Base-by-base conservation (phyloP, 2,113 vertebrate species). In the Synchiropus splendidus region DNA sequence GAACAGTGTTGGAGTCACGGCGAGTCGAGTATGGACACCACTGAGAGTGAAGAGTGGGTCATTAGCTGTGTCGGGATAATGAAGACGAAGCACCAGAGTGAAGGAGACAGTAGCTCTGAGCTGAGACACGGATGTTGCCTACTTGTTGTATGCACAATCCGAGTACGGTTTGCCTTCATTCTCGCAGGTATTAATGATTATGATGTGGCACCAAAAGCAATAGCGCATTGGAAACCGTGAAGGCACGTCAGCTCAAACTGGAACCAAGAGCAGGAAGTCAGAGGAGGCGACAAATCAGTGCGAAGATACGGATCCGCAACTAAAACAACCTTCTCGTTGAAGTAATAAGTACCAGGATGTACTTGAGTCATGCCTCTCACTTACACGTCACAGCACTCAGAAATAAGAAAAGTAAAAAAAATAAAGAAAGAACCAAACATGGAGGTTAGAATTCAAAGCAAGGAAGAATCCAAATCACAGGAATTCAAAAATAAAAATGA, bases 361-460 rank as follows among this genome's bases (percentile, higher is more conserved):
- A 80, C 82, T 72, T 68, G 68, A 81, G 72, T 83, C 85, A 85
- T 84, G 80, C 81, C 81, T 81, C 74, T 74, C 70, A 82, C 74
- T 44, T 78, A 82, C 64, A 81, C 74, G 64, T 77, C 74, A 84
- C 72, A 69, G 67, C 78, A 84, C 79, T 79, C 60, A 21, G 75
- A 75, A 64, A 18, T 64, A 60, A 56, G 58, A 73, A 81, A 81
- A 77, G 62, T 47, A 49, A 61, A 66, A 55, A n/a, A 44, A 55
- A 70, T 16, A 43, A 45, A 18, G 12, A 52, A 58, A n/a, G n/a
- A 55, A 63, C 48, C 44, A 67, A 82, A 72, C 63, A 72, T 79
- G 58, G 53, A 60, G 52, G 71, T 75, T 34, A 75, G 64, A 79
- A 83, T 78, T 72, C 51, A 83, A 65, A 69, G 72, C 75, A 80